Conservation (phyloP, 2,888 invertebrate species). For the Cryptocephalus moraei region DNA sequence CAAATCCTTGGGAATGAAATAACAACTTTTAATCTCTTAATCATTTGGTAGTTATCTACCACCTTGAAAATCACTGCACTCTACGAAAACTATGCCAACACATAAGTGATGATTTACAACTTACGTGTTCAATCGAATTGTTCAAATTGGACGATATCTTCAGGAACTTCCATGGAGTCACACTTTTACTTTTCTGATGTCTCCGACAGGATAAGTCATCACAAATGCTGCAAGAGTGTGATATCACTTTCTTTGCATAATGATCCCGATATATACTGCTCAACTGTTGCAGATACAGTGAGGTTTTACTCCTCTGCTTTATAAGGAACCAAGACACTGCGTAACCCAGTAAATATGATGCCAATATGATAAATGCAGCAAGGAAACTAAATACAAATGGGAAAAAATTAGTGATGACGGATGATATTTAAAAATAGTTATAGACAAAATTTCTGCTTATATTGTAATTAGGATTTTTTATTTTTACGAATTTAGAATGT, state of each 20-base stretch:
- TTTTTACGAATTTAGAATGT: too few relatives aligned
- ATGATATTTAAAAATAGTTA: neutral
- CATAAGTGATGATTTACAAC: neutral
- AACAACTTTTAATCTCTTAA: too few relatives aligned
- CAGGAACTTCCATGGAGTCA: constrained; percentile 56
- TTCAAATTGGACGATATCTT: constrained; percentile 62
- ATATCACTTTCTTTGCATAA: constrained; percentile 16
- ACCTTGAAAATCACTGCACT: too few relatives aligned
- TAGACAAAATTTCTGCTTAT: neutral
- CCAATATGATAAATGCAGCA: constrained; percentile 31
- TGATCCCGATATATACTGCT: constrained; percentile 24
- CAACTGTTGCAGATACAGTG: constrained; percentile 26
- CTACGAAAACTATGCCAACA: too few relatives aligned
- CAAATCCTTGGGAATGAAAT: too few relatives aligned
- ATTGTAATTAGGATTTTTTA: too few relatives aligned
- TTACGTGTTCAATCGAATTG: constrained; percentile 62
- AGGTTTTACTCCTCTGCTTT: constrained; percentile 29
- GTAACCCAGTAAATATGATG: constrained; percentile 35
- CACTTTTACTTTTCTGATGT: constrained; percentile 42
- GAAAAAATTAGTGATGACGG: constrained; percentile 1
- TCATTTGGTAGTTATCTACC: too few relatives aligned
- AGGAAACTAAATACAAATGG: constrained; percentile 25
- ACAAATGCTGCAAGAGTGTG: constrained; percentile 47
- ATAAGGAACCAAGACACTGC: constrained; percentile 34
- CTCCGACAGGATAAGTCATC: constrained; percentile 48